phyloP scores from a whole-genome alignment of 2,113 vertebrate genomes.

The Oryzias melastigma region DNA sequence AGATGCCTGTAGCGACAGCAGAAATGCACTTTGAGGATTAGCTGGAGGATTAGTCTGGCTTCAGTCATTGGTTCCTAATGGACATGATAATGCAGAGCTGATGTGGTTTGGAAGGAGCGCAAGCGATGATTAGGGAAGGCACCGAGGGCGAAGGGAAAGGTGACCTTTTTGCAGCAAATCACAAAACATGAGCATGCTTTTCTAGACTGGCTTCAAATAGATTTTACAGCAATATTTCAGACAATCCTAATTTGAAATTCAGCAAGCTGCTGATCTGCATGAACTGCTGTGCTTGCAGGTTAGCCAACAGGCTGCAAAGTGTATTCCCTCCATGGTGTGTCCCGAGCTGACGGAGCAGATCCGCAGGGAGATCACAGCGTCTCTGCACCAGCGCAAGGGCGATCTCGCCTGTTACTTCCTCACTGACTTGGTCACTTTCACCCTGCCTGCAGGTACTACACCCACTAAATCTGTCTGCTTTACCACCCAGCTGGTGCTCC shows the following conservation, averaged over 20 bases:
- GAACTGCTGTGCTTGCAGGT: constrained; percentile 73
- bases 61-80: constrained; percentile 38
- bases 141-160: constrained; percentile 1
- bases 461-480: neutral
- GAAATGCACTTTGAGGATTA: constrained; percentile 62
- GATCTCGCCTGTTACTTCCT: constrained; percentile 97
- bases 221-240: too few species aligned
- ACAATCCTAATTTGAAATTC: too few species aligned
- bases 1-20: constrained; percentile 37
- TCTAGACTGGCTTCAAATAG: too few species aligned
- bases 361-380: constrained; percentile 90
- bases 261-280: neutral
- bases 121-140: constrained; percentile 27
- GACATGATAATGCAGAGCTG: constrained; percentile 45
- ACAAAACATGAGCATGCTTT: too few species aligned
- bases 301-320: constrained; percentile 92
- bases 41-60: constrained; percentile 59
- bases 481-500: neutral
- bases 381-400: constrained; percentile 94
- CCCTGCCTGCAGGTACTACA: constrained; percentile 88
- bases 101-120: constrained; percentile 27
- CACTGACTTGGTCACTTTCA: constrained; percentile 94
- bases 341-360: constrained; percentile 97
- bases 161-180: neutral
- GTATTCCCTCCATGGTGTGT: constrained; percentile 97